phyloP scores from a whole-genome alignment of 2,797 vertebrate genomes.

The Argya squamiceps region DNA sequence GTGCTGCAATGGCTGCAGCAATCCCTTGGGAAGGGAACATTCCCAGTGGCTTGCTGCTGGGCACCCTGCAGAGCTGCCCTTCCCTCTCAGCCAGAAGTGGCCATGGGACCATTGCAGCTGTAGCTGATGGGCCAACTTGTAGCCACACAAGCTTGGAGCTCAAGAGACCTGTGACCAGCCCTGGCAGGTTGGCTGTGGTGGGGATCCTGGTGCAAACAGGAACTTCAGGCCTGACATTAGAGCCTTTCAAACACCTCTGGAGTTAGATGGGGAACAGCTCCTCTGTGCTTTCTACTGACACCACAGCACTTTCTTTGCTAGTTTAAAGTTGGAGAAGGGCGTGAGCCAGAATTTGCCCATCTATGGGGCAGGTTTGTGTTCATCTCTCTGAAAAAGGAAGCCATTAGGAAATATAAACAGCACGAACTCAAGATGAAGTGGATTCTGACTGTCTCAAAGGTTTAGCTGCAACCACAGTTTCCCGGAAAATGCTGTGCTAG shows the following conservation, averaged over 20 bases:
- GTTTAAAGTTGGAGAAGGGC: not conserved
- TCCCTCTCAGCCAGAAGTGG: not conserved
- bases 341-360: not conserved
- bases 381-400: not conserved
- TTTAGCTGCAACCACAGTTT: not conserved
- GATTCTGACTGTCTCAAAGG: not conserved
- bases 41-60: not conserved
- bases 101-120: not conserved
- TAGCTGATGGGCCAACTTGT: not conserved
- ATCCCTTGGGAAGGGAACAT: not conserved
- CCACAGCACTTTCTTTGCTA: not conserved
- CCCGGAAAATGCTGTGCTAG: not conserved
- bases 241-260: not conserved
- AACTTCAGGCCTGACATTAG: not conserved
- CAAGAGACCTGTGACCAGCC: not conserved
- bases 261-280: not conserved
- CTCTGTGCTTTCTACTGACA: not conserved
- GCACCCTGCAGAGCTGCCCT: not conserved
- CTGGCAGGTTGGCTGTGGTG: not conserved
- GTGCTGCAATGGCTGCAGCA: not conserved
- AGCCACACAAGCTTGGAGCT: not conserved
- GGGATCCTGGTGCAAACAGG: not conserved
- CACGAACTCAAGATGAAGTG: not conserved
- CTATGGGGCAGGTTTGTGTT: not conserved
- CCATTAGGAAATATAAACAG: not conserved